Conservation (phyloP, 2,888 invertebrate genomes). For the Epirrhoe alternata region DNA sequence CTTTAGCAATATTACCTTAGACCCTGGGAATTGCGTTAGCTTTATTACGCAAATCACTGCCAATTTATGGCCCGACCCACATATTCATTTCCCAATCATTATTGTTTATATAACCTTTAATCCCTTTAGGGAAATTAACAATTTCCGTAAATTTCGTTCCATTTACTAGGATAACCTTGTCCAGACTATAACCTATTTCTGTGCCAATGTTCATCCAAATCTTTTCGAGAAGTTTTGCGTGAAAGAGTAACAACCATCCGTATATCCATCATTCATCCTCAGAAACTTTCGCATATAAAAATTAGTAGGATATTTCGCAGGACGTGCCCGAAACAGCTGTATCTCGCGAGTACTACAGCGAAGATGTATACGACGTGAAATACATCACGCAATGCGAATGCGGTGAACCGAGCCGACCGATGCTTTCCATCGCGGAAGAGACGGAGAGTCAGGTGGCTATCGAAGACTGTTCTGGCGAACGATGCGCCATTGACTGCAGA, state of each 20-base stretch:
- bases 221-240: too few species aligned
- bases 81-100: not conserved
- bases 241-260: too few species aligned
- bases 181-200: too few species aligned
- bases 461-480: constrained; percentile 60
- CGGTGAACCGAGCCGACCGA: constrained; percentile 35
- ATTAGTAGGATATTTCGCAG: constrained; percentile 42
- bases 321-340: constrained; percentile 50
- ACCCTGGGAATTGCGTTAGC: constrained; percentile 14
- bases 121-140: constrained; percentile 1
- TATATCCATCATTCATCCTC: too few species aligned
- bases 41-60: constrained; percentile 27
- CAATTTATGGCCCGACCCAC: constrained; percentile 19
- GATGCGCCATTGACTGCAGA: constrained; percentile 37
- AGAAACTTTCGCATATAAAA: too few species aligned
- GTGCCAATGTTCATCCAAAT: too few species aligned
- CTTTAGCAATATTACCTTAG: constrained; percentile 19
- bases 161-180: not conserved
- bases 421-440: constrained; percentile 67
- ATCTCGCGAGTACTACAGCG: constrained; percentile 51
- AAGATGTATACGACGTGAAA: constrained; percentile 50
- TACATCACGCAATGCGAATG: constrained; percentile 32
- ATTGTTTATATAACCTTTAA: constrained; percentile 1
- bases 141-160: constrained; percentile 2
- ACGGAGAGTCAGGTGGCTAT: constrained; percentile 70